Evolutionary conservation across 2,113 vertebrate genomes (phyloP).

Genomic region (Prolemur simus): DNA sequence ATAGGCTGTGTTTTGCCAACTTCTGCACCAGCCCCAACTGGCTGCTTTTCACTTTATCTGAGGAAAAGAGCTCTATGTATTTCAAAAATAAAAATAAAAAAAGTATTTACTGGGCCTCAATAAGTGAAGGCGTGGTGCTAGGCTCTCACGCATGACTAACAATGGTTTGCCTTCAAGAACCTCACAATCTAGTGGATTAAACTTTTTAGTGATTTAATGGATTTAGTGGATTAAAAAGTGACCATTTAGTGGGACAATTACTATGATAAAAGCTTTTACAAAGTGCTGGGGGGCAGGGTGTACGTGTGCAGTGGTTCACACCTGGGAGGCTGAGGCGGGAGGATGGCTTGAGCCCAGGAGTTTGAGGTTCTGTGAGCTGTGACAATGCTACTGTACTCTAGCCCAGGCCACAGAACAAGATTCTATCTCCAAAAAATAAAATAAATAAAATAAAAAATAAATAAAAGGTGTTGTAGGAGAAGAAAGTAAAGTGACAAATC

Average conservation of each 20-base stretch:
- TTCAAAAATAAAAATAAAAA: background rate
- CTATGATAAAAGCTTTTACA: background rate
- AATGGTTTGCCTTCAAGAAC: background rate
- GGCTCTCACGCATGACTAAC: background rate
- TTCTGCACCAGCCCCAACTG: fast-evolving
- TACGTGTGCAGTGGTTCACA: no score
- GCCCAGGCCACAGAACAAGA: no score
- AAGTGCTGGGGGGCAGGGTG: background rate
- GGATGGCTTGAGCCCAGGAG: no score
- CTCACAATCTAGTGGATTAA: background rate
- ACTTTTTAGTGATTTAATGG: background rate
- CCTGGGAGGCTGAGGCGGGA: no score
- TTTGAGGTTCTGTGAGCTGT: no score
- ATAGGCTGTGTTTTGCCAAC: background rate
- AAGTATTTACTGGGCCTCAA: background rate
- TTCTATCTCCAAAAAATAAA: no score
- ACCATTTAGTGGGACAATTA: background rate
- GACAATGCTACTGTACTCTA: no score
- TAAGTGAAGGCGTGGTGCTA: background rate
- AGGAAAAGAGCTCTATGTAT: background rate
- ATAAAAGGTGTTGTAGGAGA: background rate
- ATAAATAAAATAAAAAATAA: no score
- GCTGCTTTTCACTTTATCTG: background rate
- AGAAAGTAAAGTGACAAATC: background rate
- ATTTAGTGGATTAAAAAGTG: background rate